Conservation (phyloP, 2,113 vertebrate genomes). For the Microtus richardsoni region DNA sequence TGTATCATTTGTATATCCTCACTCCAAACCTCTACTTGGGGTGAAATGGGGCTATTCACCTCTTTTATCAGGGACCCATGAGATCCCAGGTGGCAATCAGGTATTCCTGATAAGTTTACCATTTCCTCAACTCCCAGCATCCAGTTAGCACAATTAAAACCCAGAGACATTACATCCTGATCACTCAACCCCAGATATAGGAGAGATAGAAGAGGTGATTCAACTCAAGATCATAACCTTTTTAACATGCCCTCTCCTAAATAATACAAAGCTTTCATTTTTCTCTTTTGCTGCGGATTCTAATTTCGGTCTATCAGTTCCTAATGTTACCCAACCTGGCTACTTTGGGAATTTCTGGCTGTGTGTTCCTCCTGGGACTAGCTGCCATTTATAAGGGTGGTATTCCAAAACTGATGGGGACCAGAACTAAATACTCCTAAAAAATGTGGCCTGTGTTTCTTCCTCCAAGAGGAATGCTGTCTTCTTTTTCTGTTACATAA, state of each 20-base stretch:
- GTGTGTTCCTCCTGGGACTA: background rate
- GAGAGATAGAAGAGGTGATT: background rate
- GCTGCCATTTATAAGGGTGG: background rate
- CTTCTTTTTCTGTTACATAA: background rate
- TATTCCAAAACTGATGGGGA: background rate
- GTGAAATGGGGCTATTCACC: background rate
- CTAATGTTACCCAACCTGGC: background rate
- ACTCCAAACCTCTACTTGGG: background rate
- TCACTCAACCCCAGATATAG: background rate
- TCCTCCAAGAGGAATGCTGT: background rate
- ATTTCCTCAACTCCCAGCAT: background rate
- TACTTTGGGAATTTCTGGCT: background rate
- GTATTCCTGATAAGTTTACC: background rate
- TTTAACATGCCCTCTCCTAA: background rate
- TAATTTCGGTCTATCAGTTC: background rate
- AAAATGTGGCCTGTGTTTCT: background rate
- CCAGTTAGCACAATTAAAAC: background rate
- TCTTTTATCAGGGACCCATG: background rate
- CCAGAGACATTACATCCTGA: background rate
- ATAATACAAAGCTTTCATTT: background rate
- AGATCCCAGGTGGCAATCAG: background rate
- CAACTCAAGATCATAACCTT: background rate
- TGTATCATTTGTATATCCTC: background rate
- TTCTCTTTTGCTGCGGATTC: background rate
- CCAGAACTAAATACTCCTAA: background rate